Base-by-base conservation (phyloP, 2,113 vertebrate species). In the Thinocorus orbignyianus region DNA sequence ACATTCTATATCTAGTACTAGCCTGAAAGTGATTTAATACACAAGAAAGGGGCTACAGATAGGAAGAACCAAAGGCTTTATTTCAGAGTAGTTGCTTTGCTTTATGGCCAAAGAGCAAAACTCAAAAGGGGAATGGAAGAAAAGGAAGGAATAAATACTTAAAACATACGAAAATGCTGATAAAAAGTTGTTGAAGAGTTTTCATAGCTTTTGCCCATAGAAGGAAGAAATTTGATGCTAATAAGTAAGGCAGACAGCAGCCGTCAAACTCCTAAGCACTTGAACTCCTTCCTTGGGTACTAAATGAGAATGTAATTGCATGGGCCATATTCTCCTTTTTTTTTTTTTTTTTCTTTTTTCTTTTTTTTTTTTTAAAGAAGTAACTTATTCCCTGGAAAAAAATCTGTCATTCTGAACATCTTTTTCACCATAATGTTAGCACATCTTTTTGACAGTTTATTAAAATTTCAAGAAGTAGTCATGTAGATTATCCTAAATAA, bases 361-460 rank as follows among this genome's bases (percentile, higher is more conserved):
- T 26, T 33, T 60, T 49, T 33, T 70, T 37, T 26, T 33, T 60
- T 49, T 33, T 70, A n/a, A 90, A 81, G 16, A 95, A 97, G 96
- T 87, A 72, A 54, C 17, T 92, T 95, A 79, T 95, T 97, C 81
- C n/a, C 22, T 74, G 57, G 44, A 69, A 94, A 70, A 90, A 81
- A 61, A 24, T 74, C 83, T 96, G 82, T 92, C 46, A 83, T 96
- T 83, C 20, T 95, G 70, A 94, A n/a, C 51, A 96, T 83, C 16
- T 73, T 76, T 96, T 97, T 93, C 33, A 82, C 60, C 55, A 24
- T 68, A 92, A 71, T 94, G 68, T 94, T 97, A 97, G 78, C 51
- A 97, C 66, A 92, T 86, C 60, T 90, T 96, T 92, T 94, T 97
- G 95, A 94, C 71, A 96, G 80, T 95, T 97, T 97, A 95, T 97